Evolutionary conservation across 2,113 vertebrate genomes (phyloP), one percentile per base, ranked within the genome.

Genomic region (Ctenomys sociabilis): DNA sequence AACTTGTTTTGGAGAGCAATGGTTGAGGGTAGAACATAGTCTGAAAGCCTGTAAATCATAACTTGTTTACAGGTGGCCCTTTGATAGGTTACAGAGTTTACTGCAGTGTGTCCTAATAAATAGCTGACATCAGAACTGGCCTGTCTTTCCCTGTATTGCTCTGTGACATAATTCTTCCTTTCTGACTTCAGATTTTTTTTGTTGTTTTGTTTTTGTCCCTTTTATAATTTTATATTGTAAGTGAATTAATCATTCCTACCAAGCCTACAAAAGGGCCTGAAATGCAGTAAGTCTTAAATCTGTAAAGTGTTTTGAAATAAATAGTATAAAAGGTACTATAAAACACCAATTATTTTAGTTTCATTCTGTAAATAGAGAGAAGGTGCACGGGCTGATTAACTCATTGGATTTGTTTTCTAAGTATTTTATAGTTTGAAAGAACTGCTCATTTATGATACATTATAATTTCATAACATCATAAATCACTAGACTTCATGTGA

Each of bases 391-490:
- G 17, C 17, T 35, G 68, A 21, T n/a, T 70, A 70, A 66, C 40
- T 92, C 94, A 95, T 17, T 94, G 91, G 91, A 87, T 96, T 96
- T 93, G 45, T 35, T 89, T 94, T 86, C 54, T 92, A 94, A 94
- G 78, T 96, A 91, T 22, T 43, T 91, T 78, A 30, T 30, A 93
- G 30, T 92, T 96, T 88, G 95, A 9, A 35, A 73, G 82, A 95
- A 94, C 66, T 88, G 68, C 61, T 96, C 73, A 63, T 57, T 91
- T 93, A 52, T 93, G 57, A 84, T 92, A 64, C 81, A 87, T 95
- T 90, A 95, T 88, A 96, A 97, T 93, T 97, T 89, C 30, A 84
- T 91, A 96, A 96, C n/a, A 80, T 96, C 73, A 84, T 24, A 87
- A 78, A 86, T 96, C 95, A 90, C 93, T 87, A 91, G 77, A 81